Conservation (phyloP, 23 tunicate species). For the Halocynthia roretzi region DNA sequence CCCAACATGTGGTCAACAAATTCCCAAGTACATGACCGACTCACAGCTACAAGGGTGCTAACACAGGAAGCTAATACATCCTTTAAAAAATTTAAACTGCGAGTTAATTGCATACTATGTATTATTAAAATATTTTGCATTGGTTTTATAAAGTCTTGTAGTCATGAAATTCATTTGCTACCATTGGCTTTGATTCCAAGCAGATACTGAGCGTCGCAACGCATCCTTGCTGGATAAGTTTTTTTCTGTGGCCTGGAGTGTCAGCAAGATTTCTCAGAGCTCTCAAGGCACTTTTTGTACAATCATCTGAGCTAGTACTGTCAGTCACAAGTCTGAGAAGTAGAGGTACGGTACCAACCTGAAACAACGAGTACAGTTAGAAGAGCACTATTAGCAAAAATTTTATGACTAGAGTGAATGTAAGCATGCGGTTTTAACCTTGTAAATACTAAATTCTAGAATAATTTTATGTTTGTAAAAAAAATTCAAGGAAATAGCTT, state of each 20-base stretch:
- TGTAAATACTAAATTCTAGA: too few relatives aligned
- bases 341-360: constrained; percentile 6
- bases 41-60: constrained; percentile 7
- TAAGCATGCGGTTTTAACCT: too few relatives aligned
- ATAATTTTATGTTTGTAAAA: too few relatives aligned
- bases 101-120: neutral
- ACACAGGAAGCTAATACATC: constrained; percentile 13
- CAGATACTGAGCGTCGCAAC: neutral
- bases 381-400: too few relatives aligned
- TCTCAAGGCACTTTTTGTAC: constrained; percentile 13
- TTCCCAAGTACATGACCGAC: constrained; percentile 7
- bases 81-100: neutral
- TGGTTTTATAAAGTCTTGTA: neutral
- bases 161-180: neutral
- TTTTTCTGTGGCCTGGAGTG: constrained; percentile 12
- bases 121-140: neutral
- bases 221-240: constrained; percentile 7
- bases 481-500: too few relatives aligned
- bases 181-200: neutral
- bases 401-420: too few relatives aligned
- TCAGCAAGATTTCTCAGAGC: constrained; percentile 18
- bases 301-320: neutral
- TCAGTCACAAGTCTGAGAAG: neutral
- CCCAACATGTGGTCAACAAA: constrained; percentile 26
- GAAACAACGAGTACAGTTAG: neutral